Evolutionary conservation across 2,888 invertebrate genomes (phyloP).

Genomic region (Spilosoma lubricipeda): DNA sequence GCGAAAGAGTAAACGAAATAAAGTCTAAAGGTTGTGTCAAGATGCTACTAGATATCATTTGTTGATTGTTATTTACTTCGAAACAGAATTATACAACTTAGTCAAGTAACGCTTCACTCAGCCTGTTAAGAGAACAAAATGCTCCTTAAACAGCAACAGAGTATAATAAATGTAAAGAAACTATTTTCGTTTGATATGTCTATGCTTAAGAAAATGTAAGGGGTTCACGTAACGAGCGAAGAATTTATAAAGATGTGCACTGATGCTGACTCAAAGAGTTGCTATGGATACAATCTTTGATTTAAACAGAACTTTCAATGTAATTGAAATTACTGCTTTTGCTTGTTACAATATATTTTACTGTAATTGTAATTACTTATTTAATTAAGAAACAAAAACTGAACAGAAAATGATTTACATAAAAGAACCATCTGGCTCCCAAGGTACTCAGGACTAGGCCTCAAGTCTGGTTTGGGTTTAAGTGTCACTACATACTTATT

Average conservation of each 20-base stretch:
- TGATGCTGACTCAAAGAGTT: conserved; percentile 5
- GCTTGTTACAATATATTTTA: neutral
- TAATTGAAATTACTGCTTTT: neutral
- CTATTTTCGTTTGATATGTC: conserved; percentile 1
- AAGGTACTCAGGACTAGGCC: too few species aligned
- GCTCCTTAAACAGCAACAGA: neutral
- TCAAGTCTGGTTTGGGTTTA: too few species aligned
- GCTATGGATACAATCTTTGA: neutral
- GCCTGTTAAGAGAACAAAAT: neutral
- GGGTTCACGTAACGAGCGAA: conserved; percentile 11
- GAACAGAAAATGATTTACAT: neutral
- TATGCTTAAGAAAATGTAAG: neutral
- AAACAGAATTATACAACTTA: neutral
- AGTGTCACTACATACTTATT: too few species aligned
- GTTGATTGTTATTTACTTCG: neutral
- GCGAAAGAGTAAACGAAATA: neutral
- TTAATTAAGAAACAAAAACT: neutral
- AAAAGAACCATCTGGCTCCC: too few species aligned
- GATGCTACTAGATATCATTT: neutral
- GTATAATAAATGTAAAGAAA: neutral
- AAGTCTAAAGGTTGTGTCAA: neutral
- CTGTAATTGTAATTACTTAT: neutral
- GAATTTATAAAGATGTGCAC: conserved; percentile 30
- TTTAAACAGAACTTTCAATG: neutral
- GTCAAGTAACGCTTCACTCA: neutral